Evolutionary conservation across 1,140 invertebrate species (phyloP), one percentile per base, ranked within the genome.

Genomic region (Meloidogyne exigua): DNA sequence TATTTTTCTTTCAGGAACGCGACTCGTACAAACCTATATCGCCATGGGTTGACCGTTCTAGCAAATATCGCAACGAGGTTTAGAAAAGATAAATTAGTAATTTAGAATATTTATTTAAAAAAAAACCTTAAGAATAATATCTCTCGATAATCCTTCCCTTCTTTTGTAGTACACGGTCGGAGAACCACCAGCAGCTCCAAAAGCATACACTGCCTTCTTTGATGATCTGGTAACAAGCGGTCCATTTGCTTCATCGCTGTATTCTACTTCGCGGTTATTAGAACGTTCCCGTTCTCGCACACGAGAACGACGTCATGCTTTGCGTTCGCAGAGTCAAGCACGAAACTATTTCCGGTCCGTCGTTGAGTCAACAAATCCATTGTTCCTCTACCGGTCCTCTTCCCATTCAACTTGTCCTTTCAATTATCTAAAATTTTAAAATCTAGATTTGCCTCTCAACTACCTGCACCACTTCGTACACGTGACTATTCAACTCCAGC

Each of bases 241-340:
- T 57, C 77, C 85, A 15, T 87, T 87, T 74, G 83, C 84, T 49
- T 75, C 77, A 12, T 84, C 76, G 39, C 78, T 87, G 13, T 87
- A 87, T 68, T 76, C 86, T 18, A 84, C 85, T 62, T 81, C 75
- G 32, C 79, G 85, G 28, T 65, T 87, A 42, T 66, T 87, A 25
- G 85, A 87, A 67, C 83, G 85, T 39, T 87, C 86, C 4, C 84
- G 85, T 65, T 82, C 79, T 66, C 86, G 85, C 57, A 86, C 85
- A 72, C 85, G 85, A 80, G 84, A 87, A 83, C 85, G 85, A 25
- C 72, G 77, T 3, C 68, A 79, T 36, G 85, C 85, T n/a, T 77
- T 87, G 77, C 81, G 86, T 44, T 79, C 80, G 12, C 84, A 81
- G 36, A 76, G 85, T 28, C 81, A 80, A 7, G 79, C 85, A n/a